phyloP scores from a whole-genome alignment of 2,888 invertebrate species.

The Reticulitermes lucifugus region DNA sequence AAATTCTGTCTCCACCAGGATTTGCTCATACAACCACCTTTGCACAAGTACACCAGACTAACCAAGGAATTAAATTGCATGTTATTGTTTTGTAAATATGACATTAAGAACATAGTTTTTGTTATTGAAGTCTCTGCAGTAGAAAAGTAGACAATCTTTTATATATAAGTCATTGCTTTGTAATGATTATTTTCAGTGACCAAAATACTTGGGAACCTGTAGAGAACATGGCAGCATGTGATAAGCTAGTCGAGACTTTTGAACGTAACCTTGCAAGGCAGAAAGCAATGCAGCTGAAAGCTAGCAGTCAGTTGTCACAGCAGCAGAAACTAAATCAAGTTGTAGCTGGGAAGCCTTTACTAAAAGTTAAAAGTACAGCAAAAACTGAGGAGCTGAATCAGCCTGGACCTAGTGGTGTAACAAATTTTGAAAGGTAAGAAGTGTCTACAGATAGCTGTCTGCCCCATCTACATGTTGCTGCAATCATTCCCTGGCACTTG shows the following conservation, averaged over 20 bases:
- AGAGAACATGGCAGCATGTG: constrained; percentile 80
- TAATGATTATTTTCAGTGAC: constrained; percentile 66
- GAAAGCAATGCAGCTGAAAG: constrained; percentile 70
- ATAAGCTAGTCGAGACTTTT: constrained; percentile 81
- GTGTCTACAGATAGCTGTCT: not conserved
- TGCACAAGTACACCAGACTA: no score
- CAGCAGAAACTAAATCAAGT: constrained; percentile 10
- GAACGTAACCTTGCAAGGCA: constrained; percentile 82
- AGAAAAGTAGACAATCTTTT: no score
- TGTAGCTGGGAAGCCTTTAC: not conserved
- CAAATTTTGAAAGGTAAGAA: constrained; percentile 14
- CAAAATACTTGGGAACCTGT: constrained; percentile 89
- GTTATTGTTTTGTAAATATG: no score
- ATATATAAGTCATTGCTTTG: no score
- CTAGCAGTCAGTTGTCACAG: not conserved
- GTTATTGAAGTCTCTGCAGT: no score
- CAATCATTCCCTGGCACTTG: no score
- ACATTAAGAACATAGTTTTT: no score
- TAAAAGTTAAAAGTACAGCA: constrained; percentile 8
- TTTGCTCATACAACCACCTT: no score
- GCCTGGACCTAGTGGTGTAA: constrained; percentile 43
- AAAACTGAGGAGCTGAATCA: constrained; percentile 9
- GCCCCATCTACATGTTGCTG: no score
- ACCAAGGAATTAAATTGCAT: no score
- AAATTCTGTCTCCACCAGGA: no score